These are phyloP conservation scores for Drosophila arizonae DNA, from an alignment of 1,140 invertebrate species.

Conservation along the genomic window DNA sequence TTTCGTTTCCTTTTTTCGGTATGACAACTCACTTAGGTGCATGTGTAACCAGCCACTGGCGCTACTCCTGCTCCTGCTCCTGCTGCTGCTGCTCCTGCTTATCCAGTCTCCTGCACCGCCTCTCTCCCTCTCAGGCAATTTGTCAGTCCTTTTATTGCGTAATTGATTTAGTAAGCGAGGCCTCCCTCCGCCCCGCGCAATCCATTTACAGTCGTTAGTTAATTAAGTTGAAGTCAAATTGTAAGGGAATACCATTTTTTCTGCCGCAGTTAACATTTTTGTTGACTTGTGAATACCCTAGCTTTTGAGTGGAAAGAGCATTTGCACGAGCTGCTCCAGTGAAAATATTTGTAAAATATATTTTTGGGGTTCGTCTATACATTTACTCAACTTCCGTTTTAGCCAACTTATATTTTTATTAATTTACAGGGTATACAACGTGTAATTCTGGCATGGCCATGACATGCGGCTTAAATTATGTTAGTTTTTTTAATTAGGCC, in stretches of 20 bases:
- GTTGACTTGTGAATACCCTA: not conserved
- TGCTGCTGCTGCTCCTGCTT: not conserved
- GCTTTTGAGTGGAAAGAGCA: not conserved
- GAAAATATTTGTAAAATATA: no score
- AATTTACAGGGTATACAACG: constrained; percentile 4
- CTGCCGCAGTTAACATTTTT: not conserved
- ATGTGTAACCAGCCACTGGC: constrained; percentile 7
- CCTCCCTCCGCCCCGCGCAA: constrained; percentile 17
- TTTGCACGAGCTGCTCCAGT: not conserved
- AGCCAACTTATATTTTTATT: no score
- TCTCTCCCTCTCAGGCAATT: constrained; percentile 23
- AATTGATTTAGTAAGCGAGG: constrained; percentile 69
- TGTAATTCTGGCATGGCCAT: not conserved
- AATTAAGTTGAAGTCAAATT: constrained; percentile 60
- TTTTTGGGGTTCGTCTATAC: no score
- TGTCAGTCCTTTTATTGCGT: constrained; percentile 69
- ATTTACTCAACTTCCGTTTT: no score
- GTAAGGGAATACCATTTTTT: not conserved
- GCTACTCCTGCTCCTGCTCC: not conserved
- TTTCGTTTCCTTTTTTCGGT: not conserved
- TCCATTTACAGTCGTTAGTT: constrained; percentile 71
- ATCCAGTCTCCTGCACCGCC: not conserved
- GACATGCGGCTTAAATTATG: constrained; percentile 63
- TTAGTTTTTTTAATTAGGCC: constrained; percentile 69
- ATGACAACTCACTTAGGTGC: constrained; percentile 32